Evolutionary conservation across 2,797 vertebrate species (phyloP).

Genomic region (Sciaenops ocellatus): DNA sequence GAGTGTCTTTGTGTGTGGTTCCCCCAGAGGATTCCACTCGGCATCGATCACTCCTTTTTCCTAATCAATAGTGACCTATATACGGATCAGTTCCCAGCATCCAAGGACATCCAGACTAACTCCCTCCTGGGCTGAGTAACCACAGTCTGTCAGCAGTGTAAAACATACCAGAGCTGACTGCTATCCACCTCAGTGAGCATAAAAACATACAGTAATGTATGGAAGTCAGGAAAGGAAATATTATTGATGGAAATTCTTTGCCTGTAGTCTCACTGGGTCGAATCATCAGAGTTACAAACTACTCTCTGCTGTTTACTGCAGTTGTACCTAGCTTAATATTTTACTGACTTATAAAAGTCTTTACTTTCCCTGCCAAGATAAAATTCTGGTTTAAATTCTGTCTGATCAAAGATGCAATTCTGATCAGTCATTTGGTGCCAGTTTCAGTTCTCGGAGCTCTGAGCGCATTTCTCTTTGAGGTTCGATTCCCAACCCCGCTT

Average conservation of each 20-base stretch:
- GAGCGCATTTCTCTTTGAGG: background rate
- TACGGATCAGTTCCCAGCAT: conserved; percentile 34
- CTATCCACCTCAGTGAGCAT: background rate
- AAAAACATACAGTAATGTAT: background rate
- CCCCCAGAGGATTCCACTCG: conserved; percentile 6
- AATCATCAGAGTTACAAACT: background rate
- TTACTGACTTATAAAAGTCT: too few species aligned
- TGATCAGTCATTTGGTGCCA: too few species aligned
- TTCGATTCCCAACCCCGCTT: background rate
- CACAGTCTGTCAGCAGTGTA: background rate
- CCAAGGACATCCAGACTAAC: conserved; percentile 22
- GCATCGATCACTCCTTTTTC: conserved; percentile 18
- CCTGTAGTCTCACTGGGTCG: background rate
- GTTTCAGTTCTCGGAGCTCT: background rate
- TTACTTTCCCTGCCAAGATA: background rate
- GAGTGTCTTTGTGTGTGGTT: background rate
- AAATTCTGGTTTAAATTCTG: background rate
- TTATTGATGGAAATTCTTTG: background rate
- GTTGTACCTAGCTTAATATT: background rate
- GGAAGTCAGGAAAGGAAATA: background rate
- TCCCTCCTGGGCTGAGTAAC: conserved; percentile 8
- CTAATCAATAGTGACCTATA: conserved; percentile 36
- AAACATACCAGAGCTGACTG: background rate
- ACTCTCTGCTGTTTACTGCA: background rate
- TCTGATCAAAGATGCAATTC: background rate